Base-by-base conservation (phyloP, 2,113 vertebrate genomes). In the Centrocercus urophasianus region DNA sequence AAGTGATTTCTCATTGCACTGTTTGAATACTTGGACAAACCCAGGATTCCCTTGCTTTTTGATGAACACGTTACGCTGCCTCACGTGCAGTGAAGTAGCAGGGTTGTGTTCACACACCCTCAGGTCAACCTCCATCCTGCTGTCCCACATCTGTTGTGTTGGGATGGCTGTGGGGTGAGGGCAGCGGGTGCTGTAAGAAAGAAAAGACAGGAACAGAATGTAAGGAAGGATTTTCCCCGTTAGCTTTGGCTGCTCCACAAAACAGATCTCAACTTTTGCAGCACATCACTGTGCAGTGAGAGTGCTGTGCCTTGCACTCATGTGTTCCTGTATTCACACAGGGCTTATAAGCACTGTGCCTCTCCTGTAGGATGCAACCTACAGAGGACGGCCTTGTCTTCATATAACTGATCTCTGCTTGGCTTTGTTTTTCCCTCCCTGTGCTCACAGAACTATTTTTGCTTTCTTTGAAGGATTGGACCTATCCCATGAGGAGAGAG, bases 401-500 rank as follows among this genome's bases (percentile, higher is more conserved):
- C 27, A 6, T 0, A 0, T 50, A 2, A 30, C 15, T 63, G 6
- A 24, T 43, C 52, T 84, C 54, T 74, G 43, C 18, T 42, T 77
- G 50, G 36, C 30, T 34, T 18, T 82, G 24, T 13, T 43, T 73
- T 78, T 47, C 32, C 34, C 14, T 65, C 10, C 56, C 2, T 87
- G 11, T 67, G 8, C 17, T 4, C 47, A 4, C 72, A 2, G 94
- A 86, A 83, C 47, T 47, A 0, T 45, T 69, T 42, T 76, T 78
- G 32, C 30, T 38, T 86, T 86, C 32, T 77, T 60, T 95, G 63
- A 89, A 99, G 99, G 99, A 99, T 95, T 99, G 99, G 99, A 99
- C 98, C 78, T 99, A 99, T 96, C 99, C 99, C 75, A 99, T 99
- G 99, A 99, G 99, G 96, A 97, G 99, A 96, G 99, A 99, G 78